A percentile compares a stretch with the other conserved stretches of the same genome.
Conservation (phyloP, 2,888 invertebrate species). For the Cheiracanthium punctorium region DNA sequence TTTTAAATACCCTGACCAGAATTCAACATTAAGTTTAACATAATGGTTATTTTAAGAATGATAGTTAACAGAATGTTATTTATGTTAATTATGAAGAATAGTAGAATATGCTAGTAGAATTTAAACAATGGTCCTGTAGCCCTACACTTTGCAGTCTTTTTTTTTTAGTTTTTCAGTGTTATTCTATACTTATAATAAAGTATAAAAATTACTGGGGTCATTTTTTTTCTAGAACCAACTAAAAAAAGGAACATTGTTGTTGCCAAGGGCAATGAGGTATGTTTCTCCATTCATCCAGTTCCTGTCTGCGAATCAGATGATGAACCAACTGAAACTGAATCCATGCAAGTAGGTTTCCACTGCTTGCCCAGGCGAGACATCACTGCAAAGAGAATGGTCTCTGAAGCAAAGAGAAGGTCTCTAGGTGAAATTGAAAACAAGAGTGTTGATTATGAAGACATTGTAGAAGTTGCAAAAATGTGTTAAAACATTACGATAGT, state of each 20-base stretch:
- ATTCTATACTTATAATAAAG: no score
- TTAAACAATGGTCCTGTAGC: background rate
- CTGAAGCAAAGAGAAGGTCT: constrained; percentile 44
- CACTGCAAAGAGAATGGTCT: constrained; percentile 50
- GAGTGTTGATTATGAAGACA: constrained; percentile 38
- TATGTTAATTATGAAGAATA: no score
- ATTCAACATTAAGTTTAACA: no score
- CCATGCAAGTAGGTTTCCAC: constrained; percentile 51
- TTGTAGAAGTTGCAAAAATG: constrained; percentile 2
- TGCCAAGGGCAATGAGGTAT: constrained; percentile 30
- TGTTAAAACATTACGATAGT: background rate
- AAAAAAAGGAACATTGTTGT: constrained; percentile 31
- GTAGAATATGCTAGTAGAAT: no score
- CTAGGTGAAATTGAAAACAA: constrained; percentile 67
- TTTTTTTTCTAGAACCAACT: constrained; percentile 4
- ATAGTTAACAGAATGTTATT: no score
- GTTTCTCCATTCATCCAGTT: constrained; percentile 63
- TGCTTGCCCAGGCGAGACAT: constrained; percentile 57
- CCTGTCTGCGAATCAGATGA: constrained; percentile 31
- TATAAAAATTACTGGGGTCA: background rate
- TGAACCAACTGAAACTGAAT: background rate
- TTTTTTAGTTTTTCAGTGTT: background rate
- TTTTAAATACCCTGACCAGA: no score
- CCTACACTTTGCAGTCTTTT: background rate
- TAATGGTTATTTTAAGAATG: no score